Conservation (phyloP, 1,140 invertebrate genomes). For the Drosophila sechellia region DNA sequence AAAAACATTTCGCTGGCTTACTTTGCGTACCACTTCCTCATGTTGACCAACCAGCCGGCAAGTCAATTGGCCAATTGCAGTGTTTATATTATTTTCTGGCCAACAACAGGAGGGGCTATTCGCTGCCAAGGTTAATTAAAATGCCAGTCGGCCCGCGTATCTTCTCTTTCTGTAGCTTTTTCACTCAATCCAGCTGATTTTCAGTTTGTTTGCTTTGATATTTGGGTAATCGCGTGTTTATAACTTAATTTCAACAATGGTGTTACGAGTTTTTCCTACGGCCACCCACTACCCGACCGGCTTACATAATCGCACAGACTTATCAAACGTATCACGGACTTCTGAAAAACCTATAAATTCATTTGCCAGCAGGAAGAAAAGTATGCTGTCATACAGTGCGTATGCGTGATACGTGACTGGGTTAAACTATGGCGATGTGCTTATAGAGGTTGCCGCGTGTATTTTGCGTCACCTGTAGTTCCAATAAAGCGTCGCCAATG, state of each 20-base stretch:
- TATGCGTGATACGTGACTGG: constrained; percentile 71
- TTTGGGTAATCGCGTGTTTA: constrained; percentile 75
- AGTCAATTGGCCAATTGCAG: constrained; percentile 79
- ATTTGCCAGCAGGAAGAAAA: constrained; percentile 51
- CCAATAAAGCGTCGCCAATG: constrained; percentile 19
- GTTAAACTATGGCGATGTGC: constrained; percentile 27
- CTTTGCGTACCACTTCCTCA: constrained; percentile 74
- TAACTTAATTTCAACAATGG: constrained; percentile 62
- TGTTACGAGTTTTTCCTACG: constrained; percentile 58
- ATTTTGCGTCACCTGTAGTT: constrained; percentile 41
- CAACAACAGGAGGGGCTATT: constrained; percentile 43
- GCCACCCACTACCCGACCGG: constrained; percentile 40
- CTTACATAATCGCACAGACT: constrained; percentile 61
- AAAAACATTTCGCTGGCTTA: constrained; percentile 74
- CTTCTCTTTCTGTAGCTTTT: constrained; percentile 17
- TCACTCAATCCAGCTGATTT: constrained; percentile 2
- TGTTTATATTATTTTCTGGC: constrained; percentile 58
- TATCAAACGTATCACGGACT: constrained; percentile 76
- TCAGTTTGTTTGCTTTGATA: constrained; percentile 7
- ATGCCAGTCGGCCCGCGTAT: constrained; percentile 67
- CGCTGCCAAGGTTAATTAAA: constrained; percentile 82
- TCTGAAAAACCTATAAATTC: constrained; percentile 48
- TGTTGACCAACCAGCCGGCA: constrained; percentile 78
- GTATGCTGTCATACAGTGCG: constrained; percentile 68
- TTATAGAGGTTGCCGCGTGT: constrained; percentile 18